phyloP scores from a whole-genome alignment of 2,888 invertebrate genomes.

The Steinernema carpocapsae region DNA sequence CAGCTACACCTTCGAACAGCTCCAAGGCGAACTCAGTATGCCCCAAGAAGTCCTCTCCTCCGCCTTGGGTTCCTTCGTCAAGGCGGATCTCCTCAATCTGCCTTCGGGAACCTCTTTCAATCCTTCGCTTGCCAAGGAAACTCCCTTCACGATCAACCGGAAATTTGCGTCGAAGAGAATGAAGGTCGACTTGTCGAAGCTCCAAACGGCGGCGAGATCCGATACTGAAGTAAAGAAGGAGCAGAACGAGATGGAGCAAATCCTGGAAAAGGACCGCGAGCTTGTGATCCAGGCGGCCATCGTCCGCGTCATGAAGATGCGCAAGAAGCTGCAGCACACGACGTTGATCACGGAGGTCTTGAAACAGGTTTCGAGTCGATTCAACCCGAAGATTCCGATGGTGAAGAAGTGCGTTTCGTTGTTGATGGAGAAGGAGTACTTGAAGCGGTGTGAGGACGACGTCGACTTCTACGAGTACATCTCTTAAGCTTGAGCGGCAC shows the following conservation, averaged over 20 bases:
- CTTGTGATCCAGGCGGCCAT: slow-evolving; percentile 80
- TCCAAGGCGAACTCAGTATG: not conserved
- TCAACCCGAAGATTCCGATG: slow-evolving; percentile 71
- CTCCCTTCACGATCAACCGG: not conserved
- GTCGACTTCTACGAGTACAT: slow-evolving; percentile 98
- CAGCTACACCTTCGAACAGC: not conserved
- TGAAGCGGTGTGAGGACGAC: slow-evolving; percentile 93
- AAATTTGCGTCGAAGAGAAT: not conserved
- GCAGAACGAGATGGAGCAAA: slow-evolving; percentile 93
- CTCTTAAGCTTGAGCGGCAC: slow-evolving; percentile 74
- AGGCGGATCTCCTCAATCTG: slow-evolving; percentile 10
- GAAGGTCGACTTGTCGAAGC: not conserved
- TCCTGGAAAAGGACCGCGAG: slow-evolving; percentile 98
- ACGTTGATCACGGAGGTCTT: slow-evolving; percentile 94
- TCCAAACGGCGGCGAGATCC: not conserved
- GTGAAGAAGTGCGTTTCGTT: slow-evolving; percentile 97
- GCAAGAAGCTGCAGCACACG: slow-evolving; percentile 88
- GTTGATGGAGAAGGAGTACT: slow-evolving; percentile 96
- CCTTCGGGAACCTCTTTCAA: not conserved
- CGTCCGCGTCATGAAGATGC: slow-evolving; percentile 87
- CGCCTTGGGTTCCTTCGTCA: not conserved
- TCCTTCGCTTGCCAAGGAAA: not conserved
- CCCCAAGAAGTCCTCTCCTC: not conserved
- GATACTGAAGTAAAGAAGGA: slow-evolving; percentile 79
- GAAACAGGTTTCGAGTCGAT: slow-evolving; percentile 89